phyloP scores from a whole-genome alignment of 2,888 invertebrate genomes.

The Lathronympha strigana region DNA sequence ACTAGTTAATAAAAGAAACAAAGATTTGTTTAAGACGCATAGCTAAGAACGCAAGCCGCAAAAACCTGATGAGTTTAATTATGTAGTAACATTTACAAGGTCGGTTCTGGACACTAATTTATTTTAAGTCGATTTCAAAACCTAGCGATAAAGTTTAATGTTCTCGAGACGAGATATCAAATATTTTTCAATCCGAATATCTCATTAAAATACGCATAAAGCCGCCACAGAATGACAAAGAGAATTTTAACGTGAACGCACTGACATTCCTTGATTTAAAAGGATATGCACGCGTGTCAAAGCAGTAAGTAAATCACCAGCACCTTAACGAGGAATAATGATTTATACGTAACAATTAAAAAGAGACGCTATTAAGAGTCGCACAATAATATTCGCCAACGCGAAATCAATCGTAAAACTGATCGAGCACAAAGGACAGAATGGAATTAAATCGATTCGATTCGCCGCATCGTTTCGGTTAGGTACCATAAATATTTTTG shows the following conservation, averaged over 20 bases:
- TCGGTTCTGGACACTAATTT: slow-evolving; percentile 30
- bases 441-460: slow-evolving; percentile 77
- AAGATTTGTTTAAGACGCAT: slow-evolving; percentile 37
- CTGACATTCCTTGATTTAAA: slow-evolving; percentile 69
- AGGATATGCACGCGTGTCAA: slow-evolving; percentile 70
- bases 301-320: slow-evolving; percentile 78
- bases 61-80: slow-evolving; percentile 37
- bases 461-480: slow-evolving; percentile 57
- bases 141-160: slow-evolving; percentile 56
- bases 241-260: slow-evolving; percentile 58
- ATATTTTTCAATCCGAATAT: slow-evolving; percentile 67
- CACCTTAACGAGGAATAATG: slow-evolving; percentile 75
- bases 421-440: slow-evolving; percentile 56
- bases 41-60: slow-evolving; percentile 16
- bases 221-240: slow-evolving; percentile 68
- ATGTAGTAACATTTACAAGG: slow-evolving; percentile 41
- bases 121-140: slow-evolving; percentile 48
- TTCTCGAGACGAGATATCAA: slow-evolving; percentile 56
- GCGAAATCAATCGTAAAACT: slow-evolving; percentile 52
- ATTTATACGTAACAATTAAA: slow-evolving; percentile 82
- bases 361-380: slow-evolving; percentile 66
- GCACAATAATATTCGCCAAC: slow-evolving; percentile 48
- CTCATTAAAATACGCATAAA: slow-evolving; percentile 79
- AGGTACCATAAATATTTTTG: slow-evolving; percentile 79
- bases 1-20: slow-evolving; percentile 37